Base-by-base conservation (phyloP, 2,113 vertebrate genomes). In the Aldabrachelys gigantea region DNA sequence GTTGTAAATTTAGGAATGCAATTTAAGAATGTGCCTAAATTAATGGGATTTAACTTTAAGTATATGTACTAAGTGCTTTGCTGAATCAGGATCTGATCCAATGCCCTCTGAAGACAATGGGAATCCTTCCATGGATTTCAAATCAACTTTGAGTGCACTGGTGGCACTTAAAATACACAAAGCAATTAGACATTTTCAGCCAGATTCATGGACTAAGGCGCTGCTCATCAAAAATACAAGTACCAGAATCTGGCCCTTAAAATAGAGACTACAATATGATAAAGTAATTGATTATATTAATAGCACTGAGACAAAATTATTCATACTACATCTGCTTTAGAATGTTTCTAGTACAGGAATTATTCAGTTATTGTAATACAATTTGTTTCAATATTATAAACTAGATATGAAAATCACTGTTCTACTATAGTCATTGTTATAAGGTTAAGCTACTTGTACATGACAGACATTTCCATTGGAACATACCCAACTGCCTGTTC, bases 401-500 rank as follows among this genome's bases (percentile, higher is more conserved):
- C 31, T 47, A 86, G 79, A 57, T 88, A 80, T 6, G 11, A 95
- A 94, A 93, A 89, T 81, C 82, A 84, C 44, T 87, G 65, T 88
- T 96, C 49, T 47, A 86, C 52, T 56, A 80, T 82, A 89, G 31
- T 38, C 50, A 88, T 88, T 95, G 47, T n/a, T 29, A 75, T 5
- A 82, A 24, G 53, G 89, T 88, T 95, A 82, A 94, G 47, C 80
- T 88, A 59, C 38, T 87, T 92, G 91, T 65, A 91, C 35, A 85
- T 85, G 53, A 80, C 79, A 89, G 90, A 75, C 47, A 89, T 96
- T 97, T 95, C 89, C 72, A 52, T 2, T 91, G 75, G 57, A 93
- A 92, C 47, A 19, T 22, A 54, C 56, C 44, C 90, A 95, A 95
- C 27, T 69, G 50, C 31, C 47, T 95, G 88, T 90, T 92, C 62